These are phyloP conservation scores for Drosophila tanythrix DNA, from an alignment of 2,888 invertebrate species.

Conservation along the genomic window DNA sequence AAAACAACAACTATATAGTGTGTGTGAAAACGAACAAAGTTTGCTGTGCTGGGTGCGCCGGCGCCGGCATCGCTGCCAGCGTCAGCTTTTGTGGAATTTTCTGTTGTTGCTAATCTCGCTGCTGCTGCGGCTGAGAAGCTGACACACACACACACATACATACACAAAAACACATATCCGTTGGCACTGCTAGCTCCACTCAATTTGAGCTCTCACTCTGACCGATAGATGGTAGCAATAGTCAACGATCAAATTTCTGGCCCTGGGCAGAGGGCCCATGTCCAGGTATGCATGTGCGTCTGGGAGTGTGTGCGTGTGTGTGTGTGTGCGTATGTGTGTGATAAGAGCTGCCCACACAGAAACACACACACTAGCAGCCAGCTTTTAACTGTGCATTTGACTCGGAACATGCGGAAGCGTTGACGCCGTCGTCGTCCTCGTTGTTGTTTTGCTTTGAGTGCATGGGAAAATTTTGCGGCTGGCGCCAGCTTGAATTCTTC, in stretches of 20 bases:
- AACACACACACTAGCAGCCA: constrained; percentile 16
- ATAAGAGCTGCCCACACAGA: constrained; percentile 31
- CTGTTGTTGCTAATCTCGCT: constrained; percentile 66
- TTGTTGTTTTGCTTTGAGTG: constrained; percentile 12
- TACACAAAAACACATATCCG: constrained; percentile 8
- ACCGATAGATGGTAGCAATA: constrained; percentile 44
- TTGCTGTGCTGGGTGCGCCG: constrained; percentile 62
- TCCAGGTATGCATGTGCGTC: constrained; percentile 1
- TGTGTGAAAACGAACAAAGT: constrained; percentile 53
- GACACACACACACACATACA: constrained; percentile 16
- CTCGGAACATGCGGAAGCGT: constrained; percentile 66
- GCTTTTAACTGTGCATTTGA: constrained; percentile 55
- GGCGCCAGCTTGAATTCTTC: constrained; percentile 52
- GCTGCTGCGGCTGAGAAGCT: constrained; percentile 26
- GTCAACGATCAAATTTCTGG: constrained; percentile 49
- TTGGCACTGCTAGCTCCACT: constrained; percentile 39
- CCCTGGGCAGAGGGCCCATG: constrained; percentile 13
- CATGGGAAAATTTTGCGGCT: constrained; percentile 53
- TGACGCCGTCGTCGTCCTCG: constrained; percentile 4
- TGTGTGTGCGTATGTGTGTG: constrained; percentile 21
- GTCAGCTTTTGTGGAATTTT: constrained; percentile 64
- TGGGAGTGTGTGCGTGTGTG: constrained; percentile 12
- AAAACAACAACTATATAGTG: constrained; percentile 16
- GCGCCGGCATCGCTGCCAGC: constrained; percentile 54
- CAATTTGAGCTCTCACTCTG: constrained; percentile 26